Percentiles rank a stretch among this genome's conserved stretches.
phyloP scores from a whole-genome alignment of 92 coral and sea anemone genomes.

The Phenganax subtilis region DNA sequence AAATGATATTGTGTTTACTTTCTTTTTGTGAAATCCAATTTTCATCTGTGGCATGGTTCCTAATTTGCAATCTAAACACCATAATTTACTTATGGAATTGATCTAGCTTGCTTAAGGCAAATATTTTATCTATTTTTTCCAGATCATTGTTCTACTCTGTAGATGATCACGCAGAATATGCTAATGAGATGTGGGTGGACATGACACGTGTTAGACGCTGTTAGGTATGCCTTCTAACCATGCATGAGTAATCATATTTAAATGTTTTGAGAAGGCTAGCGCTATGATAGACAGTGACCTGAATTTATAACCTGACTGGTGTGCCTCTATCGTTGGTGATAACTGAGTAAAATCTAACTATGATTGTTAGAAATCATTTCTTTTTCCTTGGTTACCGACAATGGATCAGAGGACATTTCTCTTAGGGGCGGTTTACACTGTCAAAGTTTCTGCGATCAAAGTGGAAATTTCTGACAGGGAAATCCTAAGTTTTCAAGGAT shows the following conservation, averaged over 20 bases:
- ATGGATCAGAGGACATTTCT: no score
- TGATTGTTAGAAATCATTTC: no score
- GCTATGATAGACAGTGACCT: no score
- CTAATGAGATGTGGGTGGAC: conserved; percentile 1
- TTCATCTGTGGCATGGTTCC: neutral
- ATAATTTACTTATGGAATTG: conserved; percentile 10
- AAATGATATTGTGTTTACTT: neutral
- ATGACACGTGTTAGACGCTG: neutral
- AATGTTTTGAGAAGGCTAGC: no score
- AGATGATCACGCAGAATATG: conserved; percentile 3
- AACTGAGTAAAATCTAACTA: no score
- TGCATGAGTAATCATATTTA: no score
- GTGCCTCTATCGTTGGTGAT: neutral
- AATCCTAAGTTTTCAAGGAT: no score
- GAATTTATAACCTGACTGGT: no score
- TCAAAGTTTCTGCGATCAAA: no score
- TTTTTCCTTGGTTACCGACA: no score
- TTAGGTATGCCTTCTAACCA: neutral
- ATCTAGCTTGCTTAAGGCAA: conserved; percentile 3
- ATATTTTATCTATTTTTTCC: conserved; percentile 28
- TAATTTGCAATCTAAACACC: conserved; percentile 15
- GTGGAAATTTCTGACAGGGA: no score
- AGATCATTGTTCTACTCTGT: conserved; percentile 22
- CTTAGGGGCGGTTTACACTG: no score
- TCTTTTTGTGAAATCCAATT: conserved; percentile 2